Evolutionary conservation across 2,113 vertebrate species (phyloP).

Genomic region (Aptenodytes patagonicus): DNA sequence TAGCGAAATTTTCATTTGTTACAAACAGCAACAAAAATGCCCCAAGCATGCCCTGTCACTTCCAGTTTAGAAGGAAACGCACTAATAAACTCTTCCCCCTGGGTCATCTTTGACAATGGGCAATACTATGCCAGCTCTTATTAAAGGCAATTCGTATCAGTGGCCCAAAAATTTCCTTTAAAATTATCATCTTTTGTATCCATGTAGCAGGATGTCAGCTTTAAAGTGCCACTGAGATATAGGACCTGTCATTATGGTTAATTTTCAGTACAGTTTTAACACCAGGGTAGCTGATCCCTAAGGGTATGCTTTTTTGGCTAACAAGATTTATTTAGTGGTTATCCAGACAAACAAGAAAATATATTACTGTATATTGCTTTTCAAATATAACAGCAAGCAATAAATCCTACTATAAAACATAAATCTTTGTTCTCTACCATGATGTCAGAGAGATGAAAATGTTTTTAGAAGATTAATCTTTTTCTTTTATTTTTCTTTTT

Average conservation of each 20-base stretch:
- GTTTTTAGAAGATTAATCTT: not conserved
- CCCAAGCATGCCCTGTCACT: constrained; percentile 82
- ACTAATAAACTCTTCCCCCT: constrained; percentile 87
- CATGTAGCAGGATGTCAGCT: constrained; percentile 81
- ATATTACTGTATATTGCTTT: constrained; percentile 57
- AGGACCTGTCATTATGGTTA: constrained; percentile 85
- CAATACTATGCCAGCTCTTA: constrained; percentile 85
- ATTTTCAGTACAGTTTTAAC: constrained; percentile 79
- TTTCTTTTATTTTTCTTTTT: not conserved
- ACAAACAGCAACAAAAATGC: constrained; percentile 77
- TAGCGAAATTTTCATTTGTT: constrained; percentile 80
- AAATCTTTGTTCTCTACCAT: constrained; percentile 13
- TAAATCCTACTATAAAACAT: constrained; percentile 8
- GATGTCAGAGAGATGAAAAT: constrained; percentile 2
- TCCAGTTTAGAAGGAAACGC: constrained; percentile 78
- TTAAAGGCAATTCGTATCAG: constrained; percentile 85
- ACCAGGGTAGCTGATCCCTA: constrained; percentile 65
- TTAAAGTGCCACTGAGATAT: constrained; percentile 84
- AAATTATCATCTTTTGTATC: constrained; percentile 87
- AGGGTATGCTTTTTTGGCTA: constrained; percentile 67
- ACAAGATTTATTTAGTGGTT: constrained; percentile 78
- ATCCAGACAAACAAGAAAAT: constrained; percentile 72
- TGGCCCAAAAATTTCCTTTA: constrained; percentile 89
- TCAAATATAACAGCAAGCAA: constrained; percentile 58
- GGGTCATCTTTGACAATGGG: constrained; percentile 84